phyloP scores from a whole-genome alignment of 2,113 vertebrate species.

The Cololabis saira region DNA sequence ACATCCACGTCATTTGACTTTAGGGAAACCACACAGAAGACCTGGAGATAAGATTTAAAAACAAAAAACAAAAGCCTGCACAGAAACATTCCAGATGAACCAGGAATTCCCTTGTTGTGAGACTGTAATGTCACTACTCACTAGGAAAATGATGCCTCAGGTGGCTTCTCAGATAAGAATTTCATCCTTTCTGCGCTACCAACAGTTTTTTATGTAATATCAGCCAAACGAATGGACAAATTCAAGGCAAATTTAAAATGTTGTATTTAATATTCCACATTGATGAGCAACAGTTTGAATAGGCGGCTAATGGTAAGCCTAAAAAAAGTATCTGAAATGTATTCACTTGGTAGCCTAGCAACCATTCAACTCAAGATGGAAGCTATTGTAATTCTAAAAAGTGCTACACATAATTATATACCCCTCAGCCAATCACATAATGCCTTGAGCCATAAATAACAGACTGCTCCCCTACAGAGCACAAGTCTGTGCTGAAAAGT shows the following conservation, averaged over 20 bases:
- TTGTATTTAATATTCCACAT: background rate
- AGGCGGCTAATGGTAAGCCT: background rate
- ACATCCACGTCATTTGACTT: too few relatives aligned
- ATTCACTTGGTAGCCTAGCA: constrained; percentile 73
- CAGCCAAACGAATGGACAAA: too few relatives aligned
- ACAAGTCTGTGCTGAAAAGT: constrained; percentile 72
- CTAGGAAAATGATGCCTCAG: background rate
- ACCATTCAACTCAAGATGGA: constrained; percentile 72
- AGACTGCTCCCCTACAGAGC: constrained; percentile 74
- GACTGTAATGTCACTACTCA: background rate
- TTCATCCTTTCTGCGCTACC: background rate
- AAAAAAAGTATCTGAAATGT: background rate
- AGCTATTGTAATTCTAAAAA: constrained; percentile 68
- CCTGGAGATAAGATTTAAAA: constrained; percentile 20
- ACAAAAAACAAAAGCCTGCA: constrained; percentile 3
- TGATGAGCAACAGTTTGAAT: background rate
- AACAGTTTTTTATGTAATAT: background rate
- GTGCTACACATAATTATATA: constrained; percentile 78
- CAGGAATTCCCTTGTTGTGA: background rate
- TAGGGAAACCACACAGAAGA: background rate
- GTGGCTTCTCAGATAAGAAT: background rate
- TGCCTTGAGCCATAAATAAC: constrained; percentile 76
- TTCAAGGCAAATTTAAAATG: background rate
- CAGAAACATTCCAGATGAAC: background rate
- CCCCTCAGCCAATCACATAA: constrained; percentile 71